Evolutionary conservation across 92 coral and sea anemone species (phyloP), one percentile per base, ranked within the genome.

Genomic region (Paragorgia papillata): DNA sequence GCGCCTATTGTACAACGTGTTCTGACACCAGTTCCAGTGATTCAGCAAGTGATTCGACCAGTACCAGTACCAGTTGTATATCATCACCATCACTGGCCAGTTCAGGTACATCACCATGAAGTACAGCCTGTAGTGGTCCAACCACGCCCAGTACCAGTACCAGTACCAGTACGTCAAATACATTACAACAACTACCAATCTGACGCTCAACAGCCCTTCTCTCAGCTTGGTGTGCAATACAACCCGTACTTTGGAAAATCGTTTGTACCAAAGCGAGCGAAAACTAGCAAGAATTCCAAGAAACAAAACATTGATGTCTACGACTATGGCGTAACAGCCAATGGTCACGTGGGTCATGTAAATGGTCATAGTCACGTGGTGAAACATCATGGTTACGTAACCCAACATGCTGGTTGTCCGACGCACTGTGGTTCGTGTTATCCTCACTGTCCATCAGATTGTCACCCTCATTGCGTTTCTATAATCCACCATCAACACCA

Each of bases 71-170:
- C 78, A 55, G 64, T 71, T 57, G 84, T 95, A 28, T 92, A 91
- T 57, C 99, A 91, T 48, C 90, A 96, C 64, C 97, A 95, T 48
- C 98, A 94, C 66, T 95, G 82, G 53, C 99, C 99, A 41, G 76
- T 85, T 78, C 91, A 91, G 25, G 67, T 95, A 26, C 78, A 71
- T 58, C 78, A 71, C 32, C 78, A 71, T 51, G 17, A 55, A 10
- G 6, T 68, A 15, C 75, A 68, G 25, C 58, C 75, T 0, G 58
- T 68, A 2, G 12, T 49, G 15, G 75, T 21, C 15, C 22, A 58
- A 18, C 75, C 60, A 68, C 64, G 28, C 28, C 35, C 66, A 8
- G 39, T 33, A 1, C 48, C 69, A 19, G 46, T 14, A 33, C 21
- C 48, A 31, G 69, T 33, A 31, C 44, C 69, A 35, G 69, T 33